These are phyloP conservation scores for Oreochromis aureus DNA, from an alignment of 2,113 vertebrate genomes.

Conservation along the genomic window DNA sequence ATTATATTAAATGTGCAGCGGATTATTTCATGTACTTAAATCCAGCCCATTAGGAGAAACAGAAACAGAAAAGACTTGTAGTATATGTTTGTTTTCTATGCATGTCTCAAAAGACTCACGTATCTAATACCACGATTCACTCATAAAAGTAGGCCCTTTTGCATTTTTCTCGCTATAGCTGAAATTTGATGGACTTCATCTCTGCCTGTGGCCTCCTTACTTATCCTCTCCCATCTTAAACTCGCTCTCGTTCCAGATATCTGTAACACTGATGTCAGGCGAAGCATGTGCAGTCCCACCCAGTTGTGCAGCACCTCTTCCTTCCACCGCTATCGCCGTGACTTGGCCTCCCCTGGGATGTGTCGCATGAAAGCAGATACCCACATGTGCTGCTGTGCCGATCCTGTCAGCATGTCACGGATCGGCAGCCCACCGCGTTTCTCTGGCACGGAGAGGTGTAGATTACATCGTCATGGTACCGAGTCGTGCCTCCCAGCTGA, in stretches of 20 bases:
- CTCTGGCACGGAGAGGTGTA: constrained; percentile 49
- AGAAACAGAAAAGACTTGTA: not conserved
- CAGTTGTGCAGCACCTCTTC: not conserved
- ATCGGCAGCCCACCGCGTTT: constrained; percentile 35
- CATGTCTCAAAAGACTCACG: not conserved
- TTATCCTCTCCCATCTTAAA: not conserved
- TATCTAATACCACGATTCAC: not conserved
- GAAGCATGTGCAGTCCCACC: not conserved
- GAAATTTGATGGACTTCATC: not conserved
- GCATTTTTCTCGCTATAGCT: not conserved
- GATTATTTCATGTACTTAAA: not conserved
- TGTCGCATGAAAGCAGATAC: constrained; percentile 59
- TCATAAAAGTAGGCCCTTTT: not conserved
- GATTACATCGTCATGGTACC: constrained; percentile 56
- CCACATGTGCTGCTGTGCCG: constrained; percentile 45
- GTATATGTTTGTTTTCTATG: not conserved
- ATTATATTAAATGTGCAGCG: not conserved
- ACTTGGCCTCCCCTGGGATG: constrained; percentile 6
- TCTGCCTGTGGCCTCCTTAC: not conserved
- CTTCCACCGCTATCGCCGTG: not conserved
- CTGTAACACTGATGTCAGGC: not conserved
- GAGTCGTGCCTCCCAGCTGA: constrained; percentile 28
- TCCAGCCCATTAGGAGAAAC: not conserved
- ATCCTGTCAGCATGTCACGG: constrained; percentile 55
- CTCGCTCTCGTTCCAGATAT: not conserved